phyloP scores from a whole-genome alignment of 2,888 invertebrate species.

The Xanthia togata region DNA sequence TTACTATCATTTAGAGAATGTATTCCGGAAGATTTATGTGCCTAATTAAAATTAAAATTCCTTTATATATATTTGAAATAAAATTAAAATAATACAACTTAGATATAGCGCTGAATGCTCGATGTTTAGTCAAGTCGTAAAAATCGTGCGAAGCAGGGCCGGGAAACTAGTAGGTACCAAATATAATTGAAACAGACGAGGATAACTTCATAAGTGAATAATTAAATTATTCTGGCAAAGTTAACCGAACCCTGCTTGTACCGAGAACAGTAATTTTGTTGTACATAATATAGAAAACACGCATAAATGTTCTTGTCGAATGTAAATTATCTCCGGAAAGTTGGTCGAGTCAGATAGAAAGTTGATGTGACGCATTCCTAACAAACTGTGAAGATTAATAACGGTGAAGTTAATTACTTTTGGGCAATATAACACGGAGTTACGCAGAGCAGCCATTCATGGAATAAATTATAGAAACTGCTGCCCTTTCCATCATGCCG shows the following conservation, averaged over 20 bases:
- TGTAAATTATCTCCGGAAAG: conserved; percentile 56
- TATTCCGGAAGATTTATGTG: too few relatives aligned
- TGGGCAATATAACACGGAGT: conserved; percentile 68
- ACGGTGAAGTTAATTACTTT: conserved; percentile 77
- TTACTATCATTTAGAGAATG: too few relatives aligned
- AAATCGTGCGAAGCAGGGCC: too few relatives aligned
- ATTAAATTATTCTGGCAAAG: conserved; percentile 24
- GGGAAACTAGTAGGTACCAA: not conserved
- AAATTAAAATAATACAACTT: too few relatives aligned
- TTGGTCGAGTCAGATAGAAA: conserved; percentile 60
- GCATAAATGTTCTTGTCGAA: conserved; percentile 30
- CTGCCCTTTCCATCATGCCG: conserved; percentile 26
- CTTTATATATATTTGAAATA: too few relatives aligned
- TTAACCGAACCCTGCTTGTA: not conserved
- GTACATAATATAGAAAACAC: conserved; percentile 14
- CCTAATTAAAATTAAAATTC: too few relatives aligned
- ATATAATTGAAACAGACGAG: not conserved
- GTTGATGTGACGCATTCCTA: conserved; percentile 67
- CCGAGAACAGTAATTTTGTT: not conserved
- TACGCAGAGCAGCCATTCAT: conserved; percentile 67
- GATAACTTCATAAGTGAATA: conserved; percentile 25
- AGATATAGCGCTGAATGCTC: too few relatives aligned
- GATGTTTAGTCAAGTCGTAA: too few relatives aligned
- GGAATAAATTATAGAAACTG: conserved; percentile 73
- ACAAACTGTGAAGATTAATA: conserved; percentile 76